Evolutionary conservation across 1,140 invertebrate genomes (phyloP).

Genomic region (Drosophila willistoni): DNA sequence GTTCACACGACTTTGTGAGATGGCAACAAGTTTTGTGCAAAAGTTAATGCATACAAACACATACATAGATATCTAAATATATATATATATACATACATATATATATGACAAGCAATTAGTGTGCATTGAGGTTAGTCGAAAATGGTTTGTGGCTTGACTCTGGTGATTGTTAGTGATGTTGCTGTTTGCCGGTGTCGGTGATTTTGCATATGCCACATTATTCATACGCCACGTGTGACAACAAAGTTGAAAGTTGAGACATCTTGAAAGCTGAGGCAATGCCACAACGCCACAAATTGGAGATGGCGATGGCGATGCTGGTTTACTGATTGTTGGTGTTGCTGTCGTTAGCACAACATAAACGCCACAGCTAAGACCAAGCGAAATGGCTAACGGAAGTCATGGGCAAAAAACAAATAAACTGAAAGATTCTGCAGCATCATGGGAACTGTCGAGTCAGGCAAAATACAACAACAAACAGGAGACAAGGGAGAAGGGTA

Average conservation of each 20-base stretch:
- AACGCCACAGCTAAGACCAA: slow-evolving; percentile 45
- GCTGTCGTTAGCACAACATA: slow-evolving; percentile 57
- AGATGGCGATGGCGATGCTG: slow-evolving; percentile 26
- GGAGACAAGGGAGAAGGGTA: background rate
- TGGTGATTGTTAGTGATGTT: slow-evolving; percentile 30
- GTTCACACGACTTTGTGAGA: slow-evolving; percentile 62
- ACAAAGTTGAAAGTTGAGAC: slow-evolving; percentile 67
- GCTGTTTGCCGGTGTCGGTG: slow-evolving; percentile 27
- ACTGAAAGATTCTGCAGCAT: slow-evolving; percentile 77
- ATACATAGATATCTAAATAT: slow-evolving; percentile 48
- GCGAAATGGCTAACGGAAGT: slow-evolving; percentile 73
- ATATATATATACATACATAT: slow-evolving; percentile 30
- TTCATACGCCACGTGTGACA: slow-evolving; percentile 77
- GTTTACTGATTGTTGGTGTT: slow-evolving; percentile 22
- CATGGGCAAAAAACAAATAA: slow-evolving; percentile 76
- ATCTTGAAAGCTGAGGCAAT: slow-evolving; percentile 57
- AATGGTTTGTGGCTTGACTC: slow-evolving; percentile 63
- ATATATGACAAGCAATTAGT: slow-evolving; percentile 81
- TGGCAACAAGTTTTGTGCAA: slow-evolving; percentile 70
- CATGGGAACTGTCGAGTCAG: slow-evolving; percentile 73
- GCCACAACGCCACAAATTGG: slow-evolving; percentile 24
- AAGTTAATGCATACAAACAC: slow-evolving; percentile 45
- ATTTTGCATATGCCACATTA: slow-evolving; percentile 66
- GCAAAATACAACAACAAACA: slow-evolving; percentile 49
- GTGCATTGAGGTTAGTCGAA: slow-evolving; percentile 79